These are phyloP conservation scores for Sebastes fasciatus DNA, from an alignment of 2,113 vertebrate genomes.

Conservation along the genomic window DNA sequence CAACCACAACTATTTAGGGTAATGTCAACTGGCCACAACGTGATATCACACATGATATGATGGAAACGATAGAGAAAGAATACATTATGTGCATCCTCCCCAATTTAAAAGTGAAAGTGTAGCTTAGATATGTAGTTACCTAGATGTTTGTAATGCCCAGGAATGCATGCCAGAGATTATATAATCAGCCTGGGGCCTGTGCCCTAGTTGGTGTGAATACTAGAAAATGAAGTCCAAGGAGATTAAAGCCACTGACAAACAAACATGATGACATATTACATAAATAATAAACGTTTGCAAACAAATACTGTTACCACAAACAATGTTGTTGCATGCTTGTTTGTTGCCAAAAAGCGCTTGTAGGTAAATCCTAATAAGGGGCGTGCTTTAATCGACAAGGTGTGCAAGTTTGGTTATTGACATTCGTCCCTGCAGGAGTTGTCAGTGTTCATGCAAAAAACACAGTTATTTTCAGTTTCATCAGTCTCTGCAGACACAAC, in stretches of 20 bases:
- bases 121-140: constrained; percentile 29
- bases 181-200: constrained; percentile 67
- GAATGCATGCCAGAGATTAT: constrained; percentile 68
- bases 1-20: constrained; percentile 49
- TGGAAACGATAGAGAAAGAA: neutral
- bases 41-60: constrained; percentile 19
- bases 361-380: neutral
- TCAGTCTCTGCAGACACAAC: neutral
- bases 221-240: constrained; percentile 58
- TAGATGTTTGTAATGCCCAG: constrained; percentile 47
- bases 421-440: constrained; percentile 28
- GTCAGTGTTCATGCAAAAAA: constrained; percentile 17
- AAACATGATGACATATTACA: constrained; percentile 41
- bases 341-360: neutral
- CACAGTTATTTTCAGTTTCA: neutral
- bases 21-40: constrained; percentile 40
- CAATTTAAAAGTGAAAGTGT: neutral
- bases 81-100: neutral
- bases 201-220: constrained; percentile 65
- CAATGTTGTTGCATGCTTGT: constrained; percentile 4
- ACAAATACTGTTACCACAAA: constrained; percentile 16
- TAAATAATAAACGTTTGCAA: constrained; percentile 31
- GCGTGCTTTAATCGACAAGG: constrained; percentile 10
- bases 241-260: constrained; percentile 52
- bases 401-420: constrained; percentile 28